Evolutionary conservation across 2,888 invertebrate species (phyloP).

Genomic region (Gnatocerus cornutus): DNA sequence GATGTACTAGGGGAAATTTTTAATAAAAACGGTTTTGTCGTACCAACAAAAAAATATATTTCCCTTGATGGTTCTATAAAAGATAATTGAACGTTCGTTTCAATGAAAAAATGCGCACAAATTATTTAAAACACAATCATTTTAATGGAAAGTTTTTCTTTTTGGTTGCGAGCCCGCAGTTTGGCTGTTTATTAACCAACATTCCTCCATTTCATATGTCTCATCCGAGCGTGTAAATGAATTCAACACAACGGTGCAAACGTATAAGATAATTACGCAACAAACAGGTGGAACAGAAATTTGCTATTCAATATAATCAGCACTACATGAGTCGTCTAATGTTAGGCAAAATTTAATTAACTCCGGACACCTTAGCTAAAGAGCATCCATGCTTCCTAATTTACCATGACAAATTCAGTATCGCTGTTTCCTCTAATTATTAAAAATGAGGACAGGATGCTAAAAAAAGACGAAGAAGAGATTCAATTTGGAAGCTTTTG

Average conservation of each 20-base stretch:
- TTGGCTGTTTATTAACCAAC: background rate
- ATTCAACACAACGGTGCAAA: background rate
- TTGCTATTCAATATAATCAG: background rate
- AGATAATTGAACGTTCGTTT: background rate
- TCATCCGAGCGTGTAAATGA: constrained; percentile 2
- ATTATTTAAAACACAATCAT: background rate
- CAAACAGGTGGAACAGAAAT: background rate
- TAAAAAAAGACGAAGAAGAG: too few species aligned
- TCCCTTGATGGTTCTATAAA: background rate
- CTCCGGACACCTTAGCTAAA: too few species aligned
- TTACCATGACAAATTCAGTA: too few species aligned
- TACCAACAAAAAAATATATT: too few species aligned
- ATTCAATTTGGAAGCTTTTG: too few species aligned
- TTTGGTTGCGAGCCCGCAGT: background rate
- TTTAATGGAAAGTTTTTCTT: background rate
- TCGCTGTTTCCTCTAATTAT: too few species aligned
- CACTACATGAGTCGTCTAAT: background rate
- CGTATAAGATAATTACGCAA: background rate
- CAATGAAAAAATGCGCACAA: background rate
- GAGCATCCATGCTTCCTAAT: background rate
- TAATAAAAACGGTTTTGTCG: background rate
- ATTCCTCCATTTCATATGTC: background rate
- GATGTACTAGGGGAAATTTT: constrained; percentile 6
- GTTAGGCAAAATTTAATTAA: too few species aligned
- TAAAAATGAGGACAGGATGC: too few species aligned